Evolutionary conservation across 2,888 invertebrate genomes (phyloP).

Genomic region (Clostera curtula): DNA sequence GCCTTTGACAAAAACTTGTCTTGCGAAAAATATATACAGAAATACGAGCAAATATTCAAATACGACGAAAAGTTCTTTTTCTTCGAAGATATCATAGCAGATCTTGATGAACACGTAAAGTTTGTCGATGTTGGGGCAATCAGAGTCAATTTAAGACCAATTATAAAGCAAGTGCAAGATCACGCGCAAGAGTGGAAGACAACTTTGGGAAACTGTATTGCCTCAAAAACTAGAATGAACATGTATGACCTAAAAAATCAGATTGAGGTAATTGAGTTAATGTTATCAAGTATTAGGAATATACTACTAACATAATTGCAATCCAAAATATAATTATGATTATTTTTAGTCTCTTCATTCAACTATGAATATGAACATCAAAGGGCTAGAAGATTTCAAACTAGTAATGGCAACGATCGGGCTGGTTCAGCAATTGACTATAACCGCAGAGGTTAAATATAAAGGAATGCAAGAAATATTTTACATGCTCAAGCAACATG

Average conservation of each 20-base stretch:
- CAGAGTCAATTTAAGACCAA: slow-evolving; percentile 82
- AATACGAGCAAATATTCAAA: slow-evolving; percentile 64
- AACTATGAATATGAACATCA: slow-evolving; percentile 84
- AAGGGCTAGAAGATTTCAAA: slow-evolving; percentile 87
- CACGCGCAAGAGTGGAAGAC: slow-evolving; percentile 89
- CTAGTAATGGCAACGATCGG: slow-evolving; percentile 88
- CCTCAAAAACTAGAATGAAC: slow-evolving; percentile 77
- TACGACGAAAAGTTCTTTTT: slow-evolving; percentile 91
- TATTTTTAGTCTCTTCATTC: slow-evolving; percentile 65
- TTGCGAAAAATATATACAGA: slow-evolving; percentile 85
- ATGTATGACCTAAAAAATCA: slow-evolving; percentile 81
- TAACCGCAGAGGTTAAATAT: slow-evolving; percentile 86
- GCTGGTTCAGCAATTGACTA: slow-evolving; percentile 81
- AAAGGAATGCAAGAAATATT: slow-evolving; percentile 86
- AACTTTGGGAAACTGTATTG: slow-evolving; percentile 80
- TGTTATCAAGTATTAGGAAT: not conserved
- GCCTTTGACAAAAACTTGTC: slow-evolving; percentile 81
- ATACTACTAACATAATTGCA: not conserved
- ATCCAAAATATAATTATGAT: not conserved
- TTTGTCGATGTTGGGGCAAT: slow-evolving; percentile 80
- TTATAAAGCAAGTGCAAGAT: slow-evolving; percentile 77
- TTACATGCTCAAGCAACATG: slow-evolving; percentile 81
- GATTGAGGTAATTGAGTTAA: slow-evolving; percentile 76
- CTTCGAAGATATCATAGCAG: slow-evolving; percentile 84
- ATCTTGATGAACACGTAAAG: slow-evolving; percentile 74